phyloP scores from a whole-genome alignment of 2,888 invertebrate genomes.

The Nezara viridula region DNA sequence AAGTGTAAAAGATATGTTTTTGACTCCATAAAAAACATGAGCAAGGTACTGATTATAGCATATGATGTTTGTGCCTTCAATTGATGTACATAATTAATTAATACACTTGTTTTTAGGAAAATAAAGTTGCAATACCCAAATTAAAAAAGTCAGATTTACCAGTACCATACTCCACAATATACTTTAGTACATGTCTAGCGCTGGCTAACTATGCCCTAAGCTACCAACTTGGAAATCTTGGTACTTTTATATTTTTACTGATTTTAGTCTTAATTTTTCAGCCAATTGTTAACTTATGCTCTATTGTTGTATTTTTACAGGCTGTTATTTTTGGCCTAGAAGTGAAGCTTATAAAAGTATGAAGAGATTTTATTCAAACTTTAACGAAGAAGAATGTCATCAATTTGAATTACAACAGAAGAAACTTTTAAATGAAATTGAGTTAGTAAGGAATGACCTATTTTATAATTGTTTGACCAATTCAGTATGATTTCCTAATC shows the following conservation, averaged over 20 bases:
- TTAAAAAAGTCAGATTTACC: conserved; percentile 27
- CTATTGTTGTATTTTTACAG: neutral
- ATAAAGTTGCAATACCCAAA: neutral
- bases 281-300: neutral
- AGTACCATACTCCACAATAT: neutral
- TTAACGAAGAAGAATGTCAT: neutral
- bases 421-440: neutral
- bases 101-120: neutral
- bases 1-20: conserved; percentile 32
- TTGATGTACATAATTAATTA: neutral
- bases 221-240: neutral
- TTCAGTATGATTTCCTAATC: neutral
- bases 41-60: neutral
- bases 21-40: neutral
- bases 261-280: neutral
- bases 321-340: conserved; percentile 23
- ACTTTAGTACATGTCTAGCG: conserved; percentile 1
- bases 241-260: neutral
- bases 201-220: conserved; percentile 26
- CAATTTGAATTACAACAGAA: conserved; percentile 10
- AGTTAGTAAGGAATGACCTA: neutral
- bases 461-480: neutral
- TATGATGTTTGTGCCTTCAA: neutral
- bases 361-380: neutral
- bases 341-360: neutral